These are phyloP conservation scores for Epinephelus cyanopodus DNA, from an alignment of 2,113 vertebrate genomes.

Conservation along the genomic window DNA sequence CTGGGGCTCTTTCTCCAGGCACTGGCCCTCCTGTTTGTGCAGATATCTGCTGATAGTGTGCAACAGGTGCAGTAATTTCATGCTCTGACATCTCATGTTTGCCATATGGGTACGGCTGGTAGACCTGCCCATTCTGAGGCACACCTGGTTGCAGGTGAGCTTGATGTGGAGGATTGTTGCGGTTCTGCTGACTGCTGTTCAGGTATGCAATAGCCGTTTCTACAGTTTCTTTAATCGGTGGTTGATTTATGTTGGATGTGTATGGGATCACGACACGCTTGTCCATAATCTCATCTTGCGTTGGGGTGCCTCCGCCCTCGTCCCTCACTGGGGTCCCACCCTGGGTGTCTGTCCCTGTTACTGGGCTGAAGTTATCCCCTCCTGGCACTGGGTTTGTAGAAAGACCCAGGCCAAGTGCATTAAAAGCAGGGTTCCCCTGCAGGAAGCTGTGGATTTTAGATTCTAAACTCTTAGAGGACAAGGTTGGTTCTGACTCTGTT, in stretches of 20 bases:
- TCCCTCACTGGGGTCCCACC: slow-evolving; percentile 95
- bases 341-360: slow-evolving; percentile 85
- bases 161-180: slow-evolving; percentile 34
- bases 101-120: slow-evolving; percentile 47
- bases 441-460: slow-evolving; percentile 96
- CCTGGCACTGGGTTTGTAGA: slow-evolving; percentile 80
- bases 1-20: slow-evolving; percentile 87
- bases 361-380: slow-evolving; percentile 65
- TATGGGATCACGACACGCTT: slow-evolving; percentile 82
- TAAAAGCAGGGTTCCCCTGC: slow-evolving; percentile 92
- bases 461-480: slow-evolving; percentile 88
- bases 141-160: slow-evolving; percentile 24
- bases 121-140: slow-evolving; percentile 67
- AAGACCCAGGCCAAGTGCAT: slow-evolving; percentile 90
- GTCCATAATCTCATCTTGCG: slow-evolving; percentile 98
- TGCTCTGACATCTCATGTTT: slow-evolving; percentile 43
- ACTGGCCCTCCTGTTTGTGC: slow-evolving; percentile 85
- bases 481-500: slow-evolving; percentile 61
- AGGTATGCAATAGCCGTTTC: slow-evolving; percentile 23
- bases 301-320: slow-evolving; percentile 94
- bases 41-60: slow-evolving; percentile 88
- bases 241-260: slow-evolving; percentile 19
- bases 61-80: slow-evolving; percentile 47
- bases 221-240: slow-evolving; percentile 29
- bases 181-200: slow-evolving; percentile 42